These are phyloP conservation scores for Standfussiana lucernea DNA, from an alignment of 2,888 invertebrate species.

Conservation along the genomic window DNA sequence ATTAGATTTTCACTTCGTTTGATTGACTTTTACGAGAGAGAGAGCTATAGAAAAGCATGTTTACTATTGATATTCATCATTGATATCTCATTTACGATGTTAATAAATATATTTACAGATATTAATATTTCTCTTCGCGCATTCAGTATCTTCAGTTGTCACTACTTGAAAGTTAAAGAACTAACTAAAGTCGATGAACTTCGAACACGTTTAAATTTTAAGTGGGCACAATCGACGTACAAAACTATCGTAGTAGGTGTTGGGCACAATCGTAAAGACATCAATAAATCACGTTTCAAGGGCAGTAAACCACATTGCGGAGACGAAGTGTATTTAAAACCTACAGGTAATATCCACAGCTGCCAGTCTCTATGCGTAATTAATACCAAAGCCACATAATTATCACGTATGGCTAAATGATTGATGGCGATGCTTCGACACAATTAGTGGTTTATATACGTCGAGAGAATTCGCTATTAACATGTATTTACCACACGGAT, in stretches of 20 bases:
- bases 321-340: conserved; percentile 45
- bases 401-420: conserved; percentile 51
- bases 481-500: conserved; percentile 45
- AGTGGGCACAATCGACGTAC: neutral
- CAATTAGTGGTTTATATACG: conserved; percentile 42
- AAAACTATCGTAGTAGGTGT: conserved; percentile 14
- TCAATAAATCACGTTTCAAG: conserved; percentile 57
- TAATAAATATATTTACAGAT: neutral
- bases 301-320: conserved; percentile 31
- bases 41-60: conserved; percentile 13
- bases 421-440: conserved; percentile 51
- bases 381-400: conserved; percentile 56
- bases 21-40: neutral
- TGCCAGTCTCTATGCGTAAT: conserved; percentile 35
- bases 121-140: neutral
- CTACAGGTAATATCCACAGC: conserved; percentile 35
- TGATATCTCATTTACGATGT: neutral
- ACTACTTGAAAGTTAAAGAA: neutral
- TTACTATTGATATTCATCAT: neutral
- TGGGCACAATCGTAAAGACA: conserved; percentile 22
- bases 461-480: conserved; percentile 22
- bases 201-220: neutral
- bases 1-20: conserved; percentile 12
- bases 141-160: neutral
- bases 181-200: conserved; percentile 29